phyloP scores from a whole-genome alignment of 2,888 invertebrate species.

The Drosophila histrio region DNA sequence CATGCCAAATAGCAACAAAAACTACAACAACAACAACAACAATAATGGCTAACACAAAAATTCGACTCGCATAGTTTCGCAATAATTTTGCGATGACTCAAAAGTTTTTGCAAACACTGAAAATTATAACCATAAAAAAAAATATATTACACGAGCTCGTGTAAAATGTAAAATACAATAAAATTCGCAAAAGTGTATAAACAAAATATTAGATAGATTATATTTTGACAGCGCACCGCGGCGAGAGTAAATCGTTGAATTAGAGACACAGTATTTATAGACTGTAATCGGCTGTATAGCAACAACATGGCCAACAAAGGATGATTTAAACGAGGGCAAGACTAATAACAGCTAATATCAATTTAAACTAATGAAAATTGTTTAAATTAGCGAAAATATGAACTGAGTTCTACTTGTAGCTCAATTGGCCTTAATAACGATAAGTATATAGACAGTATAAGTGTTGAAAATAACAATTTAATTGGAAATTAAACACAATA shows the following conservation, averaged over 20 bases:
- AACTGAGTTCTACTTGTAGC: too few species aligned
- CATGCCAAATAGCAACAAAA: conserved; percentile 63
- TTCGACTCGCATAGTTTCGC: conserved; percentile 71
- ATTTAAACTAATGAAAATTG: background rate
- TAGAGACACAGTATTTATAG: conserved; percentile 2
- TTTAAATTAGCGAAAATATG: background rate
- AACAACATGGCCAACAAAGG: conserved; percentile 1
- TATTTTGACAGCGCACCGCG: conserved; percentile 4
- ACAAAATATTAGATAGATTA: conserved; percentile 15
- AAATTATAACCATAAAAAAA: conserved; percentile 64
- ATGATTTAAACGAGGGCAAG: background rate
- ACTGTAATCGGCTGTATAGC: conserved; percentile 10
- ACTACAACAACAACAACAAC: conserved; percentile 23
- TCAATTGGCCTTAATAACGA: too few species aligned
- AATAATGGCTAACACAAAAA: conserved; percentile 49
- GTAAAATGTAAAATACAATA: conserved; percentile 12
- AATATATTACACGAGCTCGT: conserved; percentile 28
- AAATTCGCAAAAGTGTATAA: conserved; percentile 10
- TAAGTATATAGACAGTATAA: too few species aligned
- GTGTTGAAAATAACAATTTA: too few species aligned
- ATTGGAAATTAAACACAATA: too few species aligned
- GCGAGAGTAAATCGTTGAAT: background rate
- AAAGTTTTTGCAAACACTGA: conserved; percentile 53
- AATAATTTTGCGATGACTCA: conserved; percentile 74
- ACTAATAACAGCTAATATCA: background rate